phyloP scores from a whole-genome alignment of 1,140 invertebrate species.

The Lepidotrigona ventralis region DNA sequence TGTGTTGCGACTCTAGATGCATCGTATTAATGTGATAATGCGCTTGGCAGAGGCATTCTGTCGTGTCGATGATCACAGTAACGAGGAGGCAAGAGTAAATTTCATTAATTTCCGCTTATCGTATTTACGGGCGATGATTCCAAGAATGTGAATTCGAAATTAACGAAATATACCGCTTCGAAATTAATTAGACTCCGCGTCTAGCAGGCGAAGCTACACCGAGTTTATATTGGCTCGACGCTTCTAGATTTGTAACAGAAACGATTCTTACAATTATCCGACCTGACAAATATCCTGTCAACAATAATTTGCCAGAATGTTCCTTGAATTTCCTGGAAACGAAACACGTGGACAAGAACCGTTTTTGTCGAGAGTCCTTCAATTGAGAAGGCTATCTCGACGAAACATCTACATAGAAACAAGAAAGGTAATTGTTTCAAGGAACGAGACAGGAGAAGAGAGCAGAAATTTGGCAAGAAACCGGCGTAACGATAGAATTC shows the following conservation, averaged over 20 bases:
- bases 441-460: neutral
- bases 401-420: neutral
- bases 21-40: no score
- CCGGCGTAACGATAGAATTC: neutral
- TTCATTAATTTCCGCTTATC: conserved; percentile 1
- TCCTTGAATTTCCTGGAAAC: neutral
- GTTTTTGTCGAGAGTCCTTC: neutral
- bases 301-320: neutral
- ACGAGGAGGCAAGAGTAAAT: neutral
- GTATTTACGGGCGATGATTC: neutral
- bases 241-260: no score
- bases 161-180: no score
- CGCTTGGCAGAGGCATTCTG: neutral
- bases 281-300: neutral
- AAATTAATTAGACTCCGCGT: neutral
- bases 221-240: neutral
- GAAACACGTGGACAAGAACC: neutral
- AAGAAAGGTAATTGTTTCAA: neutral
- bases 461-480: neutral
- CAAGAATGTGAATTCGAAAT: neutral
- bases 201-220: no score
- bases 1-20: neutral
- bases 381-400: neutral
- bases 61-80: neutral
- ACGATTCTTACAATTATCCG: no score